Base-by-base conservation (phyloP, 2,888 invertebrate species). In the Tryphoninae sp. region DNA sequence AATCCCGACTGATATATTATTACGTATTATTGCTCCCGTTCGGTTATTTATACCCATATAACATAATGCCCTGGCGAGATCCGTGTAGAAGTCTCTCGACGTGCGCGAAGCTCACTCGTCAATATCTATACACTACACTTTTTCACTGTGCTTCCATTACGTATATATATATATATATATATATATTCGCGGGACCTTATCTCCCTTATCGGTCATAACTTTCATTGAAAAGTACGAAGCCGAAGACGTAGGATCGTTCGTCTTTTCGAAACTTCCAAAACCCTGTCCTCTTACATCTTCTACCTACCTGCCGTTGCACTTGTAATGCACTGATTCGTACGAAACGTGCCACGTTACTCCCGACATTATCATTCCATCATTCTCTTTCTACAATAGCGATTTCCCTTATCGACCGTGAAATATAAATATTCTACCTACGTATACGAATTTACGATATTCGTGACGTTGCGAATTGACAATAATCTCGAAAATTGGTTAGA, bases 1-100 rank as follows among this genome's bases (percentile, higher is more conserved):
- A 91, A 92, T 92, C 92, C 92, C 90, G 90, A 89, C 92, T 92
- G 92, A 92, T 92, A 92, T 92, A 92, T 92, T 92, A 92, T 92
- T 92, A 92, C 91, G 92, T 91, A 92, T 92, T 91, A 92, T 92
- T 92, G 91, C 91, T 89, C 89, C 90, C 87, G 89, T 90, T 90
- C 91, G 90, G 92, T 92, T 92, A 92, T 92, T 92, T 92, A 92
- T 92, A 92, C 90, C 91, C 91, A 91, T 92, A 91, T 91, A 90
- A 91, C 90, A 89, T 91, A 91, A 91, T 91, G 90, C 91, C 88
- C 84, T 87, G 76, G 90, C 89, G 89, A 89, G 90, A 89, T 89
- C 89, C 88, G 75, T 87, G 85, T 75, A 88, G 86, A 88, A 89
- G 88, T 88, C 84, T 82, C 79, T 82, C 74, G 72, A 67, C 51